A percentile compares a stretch with the other conserved stretches of the same genome.
Conservation (phyloP, 2,113 vertebrate species). For the Puntigrus tetrazona region DNA sequence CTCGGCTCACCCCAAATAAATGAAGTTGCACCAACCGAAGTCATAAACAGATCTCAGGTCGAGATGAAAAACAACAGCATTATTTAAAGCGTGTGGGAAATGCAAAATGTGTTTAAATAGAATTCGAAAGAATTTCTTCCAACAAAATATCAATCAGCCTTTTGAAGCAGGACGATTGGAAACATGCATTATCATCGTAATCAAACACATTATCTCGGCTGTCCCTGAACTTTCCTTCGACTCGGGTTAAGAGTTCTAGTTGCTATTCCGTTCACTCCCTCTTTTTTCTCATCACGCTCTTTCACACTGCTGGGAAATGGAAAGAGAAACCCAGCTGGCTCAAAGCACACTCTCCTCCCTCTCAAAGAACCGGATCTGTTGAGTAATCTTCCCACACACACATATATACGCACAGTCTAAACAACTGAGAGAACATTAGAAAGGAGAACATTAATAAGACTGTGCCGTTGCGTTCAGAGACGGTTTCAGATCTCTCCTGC, state of each 20-base stretch:
- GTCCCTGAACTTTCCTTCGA: conserved; percentile 26
- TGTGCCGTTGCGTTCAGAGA: neutral
- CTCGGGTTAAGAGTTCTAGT: conserved; percentile 16
- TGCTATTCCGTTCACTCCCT: conserved; percentile 11
- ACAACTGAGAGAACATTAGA: conserved; percentile 9
- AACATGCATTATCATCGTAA: neutral
- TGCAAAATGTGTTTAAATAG: conserved; percentile 9
- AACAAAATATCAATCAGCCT: conserved; percentile 7
- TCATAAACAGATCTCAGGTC: neutral
- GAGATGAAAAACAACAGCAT: neutral
- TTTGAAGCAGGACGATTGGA: neutral
- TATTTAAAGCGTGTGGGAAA: conserved; percentile 8
- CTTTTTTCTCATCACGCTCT: neutral
- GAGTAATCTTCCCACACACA: conserved; percentile 55
- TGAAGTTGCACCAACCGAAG: neutral
- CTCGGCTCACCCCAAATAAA: neutral
- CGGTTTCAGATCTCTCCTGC: neutral
- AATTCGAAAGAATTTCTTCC: neutral
- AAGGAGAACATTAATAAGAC: conserved; percentile 8
- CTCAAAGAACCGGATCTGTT: conserved; percentile 48
- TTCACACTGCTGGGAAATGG: conserved; percentile 55
- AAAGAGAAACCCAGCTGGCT: conserved; percentile 58
- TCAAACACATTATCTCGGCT: conserved; percentile 15
- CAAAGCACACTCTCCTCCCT: conserved; percentile 49
- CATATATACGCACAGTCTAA: conserved; percentile 1